phyloP scores from a whole-genome alignment of 92 coral and sea anemone genomes.

The Palythoa grandis region DNA sequence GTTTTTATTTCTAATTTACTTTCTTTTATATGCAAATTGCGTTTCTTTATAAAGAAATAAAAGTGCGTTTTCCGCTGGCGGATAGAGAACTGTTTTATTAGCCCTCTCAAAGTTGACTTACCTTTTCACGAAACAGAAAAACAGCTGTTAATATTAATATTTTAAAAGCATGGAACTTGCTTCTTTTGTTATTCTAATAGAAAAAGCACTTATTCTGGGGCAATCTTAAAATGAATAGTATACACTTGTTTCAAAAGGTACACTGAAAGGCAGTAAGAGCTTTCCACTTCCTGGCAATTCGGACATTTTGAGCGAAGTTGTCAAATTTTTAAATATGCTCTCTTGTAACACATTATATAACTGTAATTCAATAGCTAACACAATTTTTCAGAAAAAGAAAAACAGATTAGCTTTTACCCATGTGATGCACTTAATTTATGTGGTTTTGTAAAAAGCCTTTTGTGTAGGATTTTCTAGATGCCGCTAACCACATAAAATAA shows the following conservation, averaged over 20 bases:
- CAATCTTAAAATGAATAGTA: not conserved
- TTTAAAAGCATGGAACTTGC: not conserved
- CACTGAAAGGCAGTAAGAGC: no score
- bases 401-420: no score
- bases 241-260: not conserved
- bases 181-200: not conserved
- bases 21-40: not conserved
- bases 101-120: not conserved
- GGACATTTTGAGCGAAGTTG: no score
- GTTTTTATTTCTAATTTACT: not conserved
- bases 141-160: not conserved
- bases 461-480: no score
- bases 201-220: not conserved
- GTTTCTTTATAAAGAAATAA: not conserved
- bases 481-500: no score
- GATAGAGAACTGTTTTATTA: not conserved
- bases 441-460: no score
- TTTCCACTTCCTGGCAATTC: no score
- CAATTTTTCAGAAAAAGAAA: no score
- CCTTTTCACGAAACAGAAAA: not conserved
- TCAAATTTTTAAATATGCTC: no score
- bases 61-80: not conserved
- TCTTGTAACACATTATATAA: no score
- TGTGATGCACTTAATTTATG: no score
- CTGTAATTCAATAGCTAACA: no score